These are phyloP conservation scores for Excalfactoria chinensis DNA, from an alignment of 2,113 vertebrate genomes.

Conservation along the genomic window DNA sequence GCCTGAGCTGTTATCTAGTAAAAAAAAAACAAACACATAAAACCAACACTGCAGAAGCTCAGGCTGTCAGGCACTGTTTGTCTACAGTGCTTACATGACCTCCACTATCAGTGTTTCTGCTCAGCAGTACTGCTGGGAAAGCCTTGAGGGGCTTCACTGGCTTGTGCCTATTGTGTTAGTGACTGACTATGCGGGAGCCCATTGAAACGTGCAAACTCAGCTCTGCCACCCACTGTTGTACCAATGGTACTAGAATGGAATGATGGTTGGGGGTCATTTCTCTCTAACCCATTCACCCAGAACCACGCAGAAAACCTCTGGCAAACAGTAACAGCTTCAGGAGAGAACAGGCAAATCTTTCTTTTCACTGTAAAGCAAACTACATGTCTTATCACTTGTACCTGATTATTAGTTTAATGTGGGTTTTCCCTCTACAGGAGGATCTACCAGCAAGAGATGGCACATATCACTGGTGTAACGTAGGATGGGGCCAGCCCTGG, in stretches of 20 bases:
- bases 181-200: not conserved
- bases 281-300: not conserved
- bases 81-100: not conserved
- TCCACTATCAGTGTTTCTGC: not conserved
- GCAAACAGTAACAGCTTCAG: not conserved
- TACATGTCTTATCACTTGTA: not conserved
- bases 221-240: not conserved
- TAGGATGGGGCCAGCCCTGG: not conserved
- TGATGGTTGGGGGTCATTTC: not conserved
- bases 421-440: not conserved
- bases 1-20: not conserved
- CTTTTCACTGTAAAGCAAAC: not conserved
- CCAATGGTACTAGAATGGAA: not conserved
- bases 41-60: conserved; percentile 32
- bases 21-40: conserved; percentile 34
- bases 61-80: conserved; percentile 20
- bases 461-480: not conserved
- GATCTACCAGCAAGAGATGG: not conserved
- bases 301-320: not conserved
- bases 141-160: not conserved
- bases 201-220: not conserved
- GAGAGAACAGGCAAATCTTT: not conserved
- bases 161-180: accelerated
- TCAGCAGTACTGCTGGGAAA: not conserved
- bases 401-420: not conserved